These are phyloP conservation scores for Rhogogaster chlorosoma DNA, from an alignment of 2,888 invertebrate genomes.

Conservation along the genomic window DNA sequence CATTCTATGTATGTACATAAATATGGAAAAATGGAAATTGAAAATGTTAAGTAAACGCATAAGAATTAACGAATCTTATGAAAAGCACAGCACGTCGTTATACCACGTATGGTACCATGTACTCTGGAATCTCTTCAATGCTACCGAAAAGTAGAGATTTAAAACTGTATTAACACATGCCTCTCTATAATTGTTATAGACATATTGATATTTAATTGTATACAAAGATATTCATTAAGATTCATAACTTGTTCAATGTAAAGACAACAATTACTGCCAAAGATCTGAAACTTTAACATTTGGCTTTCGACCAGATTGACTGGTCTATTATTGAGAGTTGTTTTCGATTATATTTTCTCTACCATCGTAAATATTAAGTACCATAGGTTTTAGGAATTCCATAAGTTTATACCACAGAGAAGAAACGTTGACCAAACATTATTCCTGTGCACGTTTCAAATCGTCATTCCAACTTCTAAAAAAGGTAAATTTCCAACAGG, in stretches of 20 bases:
- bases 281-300: slow-evolving; percentile 64
- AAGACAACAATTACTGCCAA: slow-evolving; percentile 61
- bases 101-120: slow-evolving; percentile 11
- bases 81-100: slow-evolving; percentile 17
- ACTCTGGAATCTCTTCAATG: background rate
- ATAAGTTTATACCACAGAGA: slow-evolving; percentile 1
- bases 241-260: slow-evolving; percentile 52
- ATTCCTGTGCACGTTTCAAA: slow-evolving; percentile 1
- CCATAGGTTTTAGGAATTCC: slow-evolving; percentile 18
- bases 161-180: slow-evolving; percentile 20
- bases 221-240: slow-evolving; percentile 41
- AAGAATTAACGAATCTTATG: slow-evolving; percentile 13
- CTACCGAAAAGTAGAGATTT: slow-evolving; percentile 7
- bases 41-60: slow-evolving; percentile 11
- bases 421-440: slow-evolving; percentile 26
- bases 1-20: slow-evolving; percentile 38
- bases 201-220: slow-evolving; percentile 36
- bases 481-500: background rate
- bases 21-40: slow-evolving; percentile 12
- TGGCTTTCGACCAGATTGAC: slow-evolving; percentile 56
- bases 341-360: slow-evolving; percentile 40
- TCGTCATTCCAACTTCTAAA: slow-evolving; percentile 3
- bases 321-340: slow-evolving; percentile 48
- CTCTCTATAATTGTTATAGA: slow-evolving; percentile 31
- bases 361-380: slow-evolving; percentile 32